Conservation (phyloP, 2,113 vertebrate genomes). For the Pygoscelis adeliae region DNA sequence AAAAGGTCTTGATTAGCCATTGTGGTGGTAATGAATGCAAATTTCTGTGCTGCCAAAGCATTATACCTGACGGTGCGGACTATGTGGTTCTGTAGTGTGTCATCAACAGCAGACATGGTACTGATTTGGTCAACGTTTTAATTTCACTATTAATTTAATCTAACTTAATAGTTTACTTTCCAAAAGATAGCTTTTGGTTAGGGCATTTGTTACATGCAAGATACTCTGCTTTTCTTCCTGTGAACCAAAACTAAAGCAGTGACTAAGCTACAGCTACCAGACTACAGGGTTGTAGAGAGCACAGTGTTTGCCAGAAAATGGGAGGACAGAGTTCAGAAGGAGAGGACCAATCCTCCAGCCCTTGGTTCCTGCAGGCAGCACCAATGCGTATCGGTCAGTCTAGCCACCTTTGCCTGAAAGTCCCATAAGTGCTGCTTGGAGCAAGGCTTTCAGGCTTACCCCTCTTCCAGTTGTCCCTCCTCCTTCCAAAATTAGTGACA, state of each 20-base stretch:
- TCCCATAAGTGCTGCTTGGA: accelerated
- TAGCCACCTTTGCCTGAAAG: accelerated
- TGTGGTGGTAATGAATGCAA: conserved; percentile 41
- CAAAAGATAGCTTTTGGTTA: not conserved
- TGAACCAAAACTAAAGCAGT: not conserved
- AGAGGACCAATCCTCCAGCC: not conserved
- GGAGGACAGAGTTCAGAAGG: not conserved
- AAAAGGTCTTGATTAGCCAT: conserved; percentile 55
- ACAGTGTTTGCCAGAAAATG: not conserved
- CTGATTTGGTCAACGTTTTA: conserved; percentile 21
- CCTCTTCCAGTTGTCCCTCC: not conserved
- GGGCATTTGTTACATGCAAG: not conserved
- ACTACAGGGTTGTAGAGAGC: not conserved
- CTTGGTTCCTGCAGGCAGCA: accelerated
- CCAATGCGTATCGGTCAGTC: accelerated
- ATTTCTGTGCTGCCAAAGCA: conserved; percentile 47
- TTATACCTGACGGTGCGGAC: not conserved
- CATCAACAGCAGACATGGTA: conserved; percentile 25
- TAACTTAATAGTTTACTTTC: not conserved
- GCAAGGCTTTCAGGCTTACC: not conserved
- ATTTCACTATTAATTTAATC: conserved; percentile 44
- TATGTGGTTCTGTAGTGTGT: not conserved
- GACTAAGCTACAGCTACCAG: not conserved
- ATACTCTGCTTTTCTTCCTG: not conserved
- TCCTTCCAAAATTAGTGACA: not conserved